Conservation (phyloP, 64 coral and sea anemone species). For the Dendrophyllia cribrosa region DNA sequence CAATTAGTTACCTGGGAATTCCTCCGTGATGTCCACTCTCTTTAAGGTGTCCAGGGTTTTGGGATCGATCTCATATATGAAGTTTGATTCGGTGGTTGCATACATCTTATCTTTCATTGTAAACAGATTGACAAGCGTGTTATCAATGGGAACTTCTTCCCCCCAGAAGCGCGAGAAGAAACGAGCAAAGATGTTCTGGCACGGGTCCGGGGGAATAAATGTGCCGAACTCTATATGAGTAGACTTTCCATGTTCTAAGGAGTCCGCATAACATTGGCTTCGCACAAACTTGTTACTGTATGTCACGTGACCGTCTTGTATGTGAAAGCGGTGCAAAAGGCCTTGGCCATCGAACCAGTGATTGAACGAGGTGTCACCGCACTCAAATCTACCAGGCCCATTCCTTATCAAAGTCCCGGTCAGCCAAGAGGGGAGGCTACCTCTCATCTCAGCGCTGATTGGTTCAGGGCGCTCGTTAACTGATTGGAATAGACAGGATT, state of each 20-base stretch:
- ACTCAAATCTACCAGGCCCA: slow-evolving; percentile 91
- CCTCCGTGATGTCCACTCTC: slow-evolving; percentile 44
- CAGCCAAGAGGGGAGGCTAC: slow-evolving; percentile 80
- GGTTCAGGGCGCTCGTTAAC: slow-evolving; percentile 63
- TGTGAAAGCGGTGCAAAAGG: slow-evolving; percentile 84
- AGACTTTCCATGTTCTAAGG: slow-evolving; percentile 26
- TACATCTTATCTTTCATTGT: slow-evolving; percentile 79
- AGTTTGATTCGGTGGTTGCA: slow-evolving; percentile 65
- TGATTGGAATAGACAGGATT: slow-evolving; percentile 47
- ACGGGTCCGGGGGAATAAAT: slow-evolving; percentile 71
- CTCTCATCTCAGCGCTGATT: slow-evolving; percentile 61
- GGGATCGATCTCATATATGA: slow-evolving; percentile 82
- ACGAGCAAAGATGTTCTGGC: slow-evolving; percentile 90
- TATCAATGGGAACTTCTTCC: slow-evolving; percentile 48
- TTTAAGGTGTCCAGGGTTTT: slow-evolving; percentile 74
- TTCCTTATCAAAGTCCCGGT: slow-evolving; percentile 82
- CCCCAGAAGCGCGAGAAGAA: slow-evolving; percentile 76
- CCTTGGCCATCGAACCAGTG: slow-evolving; percentile 92
- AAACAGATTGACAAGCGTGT: slow-evolving; percentile 67
- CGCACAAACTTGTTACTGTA: slow-evolving; percentile 92
- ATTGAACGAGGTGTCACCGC: slow-evolving; percentile 66
- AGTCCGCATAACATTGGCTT: slow-evolving; percentile 63
- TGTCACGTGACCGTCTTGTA: slow-evolving; percentile 68
- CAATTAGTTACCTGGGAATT: slow-evolving; percentile 68
- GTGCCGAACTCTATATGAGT: slow-evolving; percentile 73